Conservation (phyloP, 2,888 invertebrate species). For the Cerastis leucographa region DNA sequence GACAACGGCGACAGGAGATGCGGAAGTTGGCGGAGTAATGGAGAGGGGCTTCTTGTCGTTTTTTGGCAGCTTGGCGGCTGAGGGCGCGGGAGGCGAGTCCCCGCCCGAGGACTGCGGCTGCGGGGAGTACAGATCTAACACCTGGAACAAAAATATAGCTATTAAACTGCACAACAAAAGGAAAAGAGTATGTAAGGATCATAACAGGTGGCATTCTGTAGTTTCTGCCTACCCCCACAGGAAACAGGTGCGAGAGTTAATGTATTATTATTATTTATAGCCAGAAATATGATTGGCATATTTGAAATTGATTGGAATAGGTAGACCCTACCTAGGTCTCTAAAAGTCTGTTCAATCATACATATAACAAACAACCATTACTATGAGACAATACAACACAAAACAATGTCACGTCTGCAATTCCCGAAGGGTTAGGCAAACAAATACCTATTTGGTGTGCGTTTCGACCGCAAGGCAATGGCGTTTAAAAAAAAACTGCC, state of each 20-base stretch:
- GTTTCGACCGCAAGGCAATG: no score
- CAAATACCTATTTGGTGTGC: no score
- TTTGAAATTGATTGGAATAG: no score
- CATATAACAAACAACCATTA: no score
- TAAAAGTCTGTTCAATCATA: not conserved
- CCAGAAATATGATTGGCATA: no score
- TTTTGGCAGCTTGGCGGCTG: conserved; percentile 87
- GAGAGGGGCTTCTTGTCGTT: conserved; percentile 90
- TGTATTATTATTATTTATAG: no score
- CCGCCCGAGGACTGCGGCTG: conserved; percentile 91
- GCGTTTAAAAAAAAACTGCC: no score
- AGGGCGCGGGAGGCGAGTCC: conserved; percentile 92
- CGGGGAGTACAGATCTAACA: conserved; percentile 97
- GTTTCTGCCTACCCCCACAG: not conserved
- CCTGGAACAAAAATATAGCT: conserved; percentile 78
- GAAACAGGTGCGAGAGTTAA: not conserved
- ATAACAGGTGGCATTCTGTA: not conserved
- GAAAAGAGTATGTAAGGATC: not conserved
- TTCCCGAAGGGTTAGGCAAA: no score
- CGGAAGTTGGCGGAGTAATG: conserved; percentile 88
- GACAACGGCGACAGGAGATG: conserved; percentile 84
- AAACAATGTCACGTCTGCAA: no score
- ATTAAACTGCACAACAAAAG: not conserved
- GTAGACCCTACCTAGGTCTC: no score
- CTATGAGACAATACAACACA: no score